A percentile compares a stretch with the other conserved stretches of the same genome.
Evolutionary conservation across 1,140 invertebrate species (phyloP).

Genomic region (Trachymyrmex cornetzi): DNA sequence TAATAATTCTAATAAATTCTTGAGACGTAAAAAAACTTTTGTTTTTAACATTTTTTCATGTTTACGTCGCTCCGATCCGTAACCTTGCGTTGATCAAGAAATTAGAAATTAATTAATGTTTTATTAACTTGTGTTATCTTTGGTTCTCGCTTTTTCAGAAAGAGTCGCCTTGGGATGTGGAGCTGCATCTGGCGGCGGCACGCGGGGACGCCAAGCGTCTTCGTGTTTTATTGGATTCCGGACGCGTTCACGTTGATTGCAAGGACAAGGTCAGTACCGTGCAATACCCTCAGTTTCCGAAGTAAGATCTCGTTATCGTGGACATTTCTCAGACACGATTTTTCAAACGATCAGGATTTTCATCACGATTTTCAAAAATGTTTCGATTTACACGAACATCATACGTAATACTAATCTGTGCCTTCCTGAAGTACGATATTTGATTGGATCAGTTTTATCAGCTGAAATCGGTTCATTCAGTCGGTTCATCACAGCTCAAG

Average conservation of each 20-base stretch:
- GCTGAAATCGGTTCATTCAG: neutral
- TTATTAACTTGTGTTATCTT: conserved; percentile 2
- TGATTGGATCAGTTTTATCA: neutral
- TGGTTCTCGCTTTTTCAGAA: conserved; percentile 88
- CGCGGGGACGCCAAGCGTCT: conserved; percentile 93
- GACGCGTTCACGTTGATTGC: conserved; percentile 97
- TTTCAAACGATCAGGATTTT: neutral
- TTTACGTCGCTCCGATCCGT: neutral
- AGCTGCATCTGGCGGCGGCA: conserved; percentile 95
- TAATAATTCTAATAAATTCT: neutral
- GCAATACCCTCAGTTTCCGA: neutral
- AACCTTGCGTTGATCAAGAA: neutral
- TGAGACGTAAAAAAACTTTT: neutral
- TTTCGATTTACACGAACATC: too few relatives aligned
- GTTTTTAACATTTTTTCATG: neutral
- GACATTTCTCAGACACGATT: neutral
- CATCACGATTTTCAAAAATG: too few relatives aligned
- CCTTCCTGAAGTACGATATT: neutral
- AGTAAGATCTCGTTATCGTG: neutral
- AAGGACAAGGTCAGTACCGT: conserved; percentile 93
- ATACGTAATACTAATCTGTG: neutral
- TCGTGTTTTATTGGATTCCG: conserved; percentile 93
- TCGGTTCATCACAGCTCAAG: neutral
- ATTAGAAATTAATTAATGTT: neutral
- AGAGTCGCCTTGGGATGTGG: conserved; percentile 95